Evolutionary conservation across 1,140 invertebrate species (phyloP), one percentile per base, ranked within the genome.

Genomic region (Potamilus streckersoni): DNA sequence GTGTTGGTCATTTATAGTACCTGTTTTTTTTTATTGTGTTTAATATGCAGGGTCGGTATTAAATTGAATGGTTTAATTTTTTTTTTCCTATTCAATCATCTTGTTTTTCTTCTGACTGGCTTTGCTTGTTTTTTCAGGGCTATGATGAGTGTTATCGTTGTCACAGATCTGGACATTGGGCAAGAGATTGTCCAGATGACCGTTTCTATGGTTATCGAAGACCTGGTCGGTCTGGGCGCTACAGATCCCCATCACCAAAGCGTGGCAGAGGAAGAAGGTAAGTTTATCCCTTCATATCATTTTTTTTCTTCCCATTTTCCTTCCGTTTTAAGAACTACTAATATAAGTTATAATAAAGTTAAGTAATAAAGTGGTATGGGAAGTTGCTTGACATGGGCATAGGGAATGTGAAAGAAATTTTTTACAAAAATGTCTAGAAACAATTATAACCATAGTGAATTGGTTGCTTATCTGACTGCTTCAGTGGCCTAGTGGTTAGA

Each of bases 71-170:
- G 23, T 23, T 23, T 62, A 8, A 12, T 62, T 62, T 62, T 62
- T 19, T 19, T 49, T 49, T 49, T 49, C 6, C 38, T 49, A 49
- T 49, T 49, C 38, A 49, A 6, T 49, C 38, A 4, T 49, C 38
- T n/a, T 62, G 19, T 4, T 62, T n/a, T 11, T 61, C 20, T 62
- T n/a, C 6, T 62, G 60, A 62, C 23, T 23, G 8, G 6, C 19
- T 23, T 62, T 13, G 19, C 23, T 8, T 6, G 0, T 66, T 4
- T 31, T 70, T 76, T 27, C 78, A 90, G 86, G 83, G 82, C 49
- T 86, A 86, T 74, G 90, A 90, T 84, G 90, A 91, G 68, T 91
- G 90, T 75, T 90, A 90, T 76, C 82, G 88, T 60, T 91, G 90
- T 78, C 86, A 89, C 65, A 83, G 89, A 20, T 81, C 83, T 49